These are phyloP conservation scores for Penaeus vannamei DNA, from an alignment of 1,140 invertebrate species.

Conservation along the genomic window DNA sequence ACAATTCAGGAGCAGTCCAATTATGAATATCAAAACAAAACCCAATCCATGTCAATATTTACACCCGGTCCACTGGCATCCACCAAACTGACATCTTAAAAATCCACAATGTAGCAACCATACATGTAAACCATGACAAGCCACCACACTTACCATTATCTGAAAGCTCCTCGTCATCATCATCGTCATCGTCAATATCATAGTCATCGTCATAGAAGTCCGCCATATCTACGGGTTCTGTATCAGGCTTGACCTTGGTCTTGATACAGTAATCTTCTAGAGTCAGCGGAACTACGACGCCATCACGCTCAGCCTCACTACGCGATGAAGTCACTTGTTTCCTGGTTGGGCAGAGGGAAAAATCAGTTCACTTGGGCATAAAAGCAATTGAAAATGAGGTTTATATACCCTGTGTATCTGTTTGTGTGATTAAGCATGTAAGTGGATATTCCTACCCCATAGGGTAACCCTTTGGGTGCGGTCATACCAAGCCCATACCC, in stretches of 20 bases:
- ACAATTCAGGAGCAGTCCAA: too few species aligned
- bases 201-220: constrained; percentile 96
- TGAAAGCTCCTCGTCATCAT: constrained; percentile 73
- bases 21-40: too few species aligned
- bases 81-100: too few species aligned
- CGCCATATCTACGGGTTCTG: constrained; percentile 86
- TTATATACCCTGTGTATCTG: too few species aligned
- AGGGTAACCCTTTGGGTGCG: too few species aligned
- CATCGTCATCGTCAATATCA: constrained; percentile 78
- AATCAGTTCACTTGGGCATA: background rate
- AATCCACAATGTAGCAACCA: too few species aligned
- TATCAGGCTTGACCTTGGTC: constrained; percentile 83
- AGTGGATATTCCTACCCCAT: too few species aligned
- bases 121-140: background rate
- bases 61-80: too few species aligned
- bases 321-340: constrained; percentile 97
- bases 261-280: constrained; percentile 99
- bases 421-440: too few species aligned
- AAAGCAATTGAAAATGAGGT: too few species aligned
- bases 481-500: too few species aligned
- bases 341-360: constrained; percentile 74
- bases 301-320: constrained; percentile 95
- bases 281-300: constrained; percentile 96
- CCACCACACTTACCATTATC: constrained; percentile 68
- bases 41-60: too few species aligned